These are phyloP conservation scores for Gallinago stenura DNA, from an alignment of 2,797 vertebrate genomes.

Conservation along the genomic window DNA sequence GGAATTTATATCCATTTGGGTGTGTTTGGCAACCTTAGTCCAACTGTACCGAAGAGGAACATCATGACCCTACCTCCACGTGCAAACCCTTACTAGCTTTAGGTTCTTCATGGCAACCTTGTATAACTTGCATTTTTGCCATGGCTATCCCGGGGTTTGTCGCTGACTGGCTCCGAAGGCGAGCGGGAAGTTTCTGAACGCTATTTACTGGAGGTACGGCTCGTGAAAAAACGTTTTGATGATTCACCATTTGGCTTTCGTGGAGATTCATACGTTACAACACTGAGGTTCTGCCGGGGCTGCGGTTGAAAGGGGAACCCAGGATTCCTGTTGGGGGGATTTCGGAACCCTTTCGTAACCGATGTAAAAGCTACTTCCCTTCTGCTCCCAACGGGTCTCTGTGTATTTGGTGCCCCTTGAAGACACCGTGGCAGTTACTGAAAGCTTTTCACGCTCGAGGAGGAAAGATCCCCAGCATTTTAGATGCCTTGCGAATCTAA, in stretches of 20 bases:
- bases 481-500: neutral
- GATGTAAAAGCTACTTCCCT: neutral
- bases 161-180: neutral
- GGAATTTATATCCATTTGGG: neutral
- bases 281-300: neutral
- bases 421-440: neutral
- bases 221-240: neutral
- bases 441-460: neutral
- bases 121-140: neutral
- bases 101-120: neutral
- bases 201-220: neutral
- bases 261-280: neutral
- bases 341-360: neutral
- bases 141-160: neutral
- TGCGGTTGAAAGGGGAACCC: neutral
- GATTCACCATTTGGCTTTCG: neutral
- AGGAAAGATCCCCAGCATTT: neutral
- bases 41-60: neutral
- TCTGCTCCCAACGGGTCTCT: rapidly evolving
- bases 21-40: neutral
- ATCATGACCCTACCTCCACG: rapidly evolving
- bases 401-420: neutral
- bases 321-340: neutral
- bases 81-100: neutral
- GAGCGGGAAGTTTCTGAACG: neutral